Base-by-base conservation (phyloP, 1,140 invertebrate genomes). In the Heliothis subflexa region DNA sequence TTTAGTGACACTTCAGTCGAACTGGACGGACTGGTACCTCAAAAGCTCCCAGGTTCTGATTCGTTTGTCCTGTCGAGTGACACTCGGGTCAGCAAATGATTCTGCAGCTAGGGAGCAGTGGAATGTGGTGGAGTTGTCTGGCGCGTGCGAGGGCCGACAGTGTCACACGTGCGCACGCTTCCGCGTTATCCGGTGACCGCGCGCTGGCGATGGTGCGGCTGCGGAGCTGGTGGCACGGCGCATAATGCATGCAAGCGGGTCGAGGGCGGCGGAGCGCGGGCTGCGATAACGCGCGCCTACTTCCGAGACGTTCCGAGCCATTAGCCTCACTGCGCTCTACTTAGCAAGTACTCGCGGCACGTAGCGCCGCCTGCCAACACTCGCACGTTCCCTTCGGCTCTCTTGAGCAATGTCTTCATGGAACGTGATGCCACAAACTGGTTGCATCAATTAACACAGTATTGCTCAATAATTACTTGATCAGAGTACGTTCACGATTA, bases 221-320 rank as follows among this genome's bases (percentile, higher is more conserved):
- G 47, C 61, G 74, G 25, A 10, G 45, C 33, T 25, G 16, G 13
- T n/a, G 21, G 21, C 16, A 16, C 33, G 33, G 1, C 52, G 70
- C 52, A 16, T 84, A 79, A 82, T 83, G 82, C 74, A 80, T 82
- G 81, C 83, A 85, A 86, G 83, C 86, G 85, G 86, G 82, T 83
- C 83, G 88, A 85, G 84, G 84, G 83, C 81, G 70, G 83, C 47
- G 57, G 40, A 45, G 77, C 50, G 76, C 70, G 72, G 33, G 61
- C 78, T 74, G 66, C 81, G 88, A 88, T 90, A 88, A 90, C 79
- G 64, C 78, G 70, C 78, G 74, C 80, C 81, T 80, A 85, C 88
- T 89, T 90, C 88, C 89, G 88, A 87, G 83, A 84, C 85, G 89
- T 91, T 91, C 88, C 89, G 84, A 86, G 81, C 88, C 89, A 89